phyloP scores from a whole-genome alignment of 2,888 invertebrate species.

The Eupithecia pulchellata region DNA sequence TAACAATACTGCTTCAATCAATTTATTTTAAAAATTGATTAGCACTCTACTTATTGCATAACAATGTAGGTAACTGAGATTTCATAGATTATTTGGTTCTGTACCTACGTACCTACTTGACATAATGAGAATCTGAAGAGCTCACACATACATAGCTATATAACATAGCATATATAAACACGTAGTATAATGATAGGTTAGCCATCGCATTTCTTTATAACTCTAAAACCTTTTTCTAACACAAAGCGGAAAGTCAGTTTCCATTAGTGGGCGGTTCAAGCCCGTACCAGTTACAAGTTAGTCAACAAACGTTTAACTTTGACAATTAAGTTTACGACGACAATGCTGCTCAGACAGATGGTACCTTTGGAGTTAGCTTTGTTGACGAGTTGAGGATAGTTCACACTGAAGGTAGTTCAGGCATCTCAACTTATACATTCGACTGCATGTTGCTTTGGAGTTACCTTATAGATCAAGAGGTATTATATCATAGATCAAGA shows the following conservation, averaged over 20 bases:
- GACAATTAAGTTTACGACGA: constrained; percentile 45
- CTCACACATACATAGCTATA: too few species aligned
- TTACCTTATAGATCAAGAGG: too few species aligned
- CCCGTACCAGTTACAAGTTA: constrained; percentile 43
- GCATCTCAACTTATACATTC: not conserved
- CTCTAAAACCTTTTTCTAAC: not conserved
- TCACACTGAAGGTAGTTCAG: not conserved
- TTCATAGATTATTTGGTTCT: too few species aligned
- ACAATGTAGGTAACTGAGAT: too few species aligned
- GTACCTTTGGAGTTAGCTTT: not conserved
- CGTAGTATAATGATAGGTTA: too few species aligned
- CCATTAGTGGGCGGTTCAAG: constrained; percentile 38
- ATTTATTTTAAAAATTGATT: too few species aligned
- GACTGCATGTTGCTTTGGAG: not conserved
- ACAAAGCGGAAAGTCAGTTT: constrained; percentile 6
- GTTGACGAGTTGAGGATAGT: constrained; percentile 3
- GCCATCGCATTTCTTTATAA: not conserved
- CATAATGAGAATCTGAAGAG: too few species aligned
- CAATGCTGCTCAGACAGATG: constrained; percentile 30
- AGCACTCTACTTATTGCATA: too few species aligned
- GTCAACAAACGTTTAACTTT: constrained; percentile 44
- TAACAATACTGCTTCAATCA: too few species aligned
- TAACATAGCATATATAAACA: too few species aligned
- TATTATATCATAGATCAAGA: too few species aligned
- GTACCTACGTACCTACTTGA: too few species aligned